These are phyloP conservation scores for Drosophila gunungcola DNA, from an alignment of 1,140 invertebrate species.

Conservation along the genomic window DNA sequence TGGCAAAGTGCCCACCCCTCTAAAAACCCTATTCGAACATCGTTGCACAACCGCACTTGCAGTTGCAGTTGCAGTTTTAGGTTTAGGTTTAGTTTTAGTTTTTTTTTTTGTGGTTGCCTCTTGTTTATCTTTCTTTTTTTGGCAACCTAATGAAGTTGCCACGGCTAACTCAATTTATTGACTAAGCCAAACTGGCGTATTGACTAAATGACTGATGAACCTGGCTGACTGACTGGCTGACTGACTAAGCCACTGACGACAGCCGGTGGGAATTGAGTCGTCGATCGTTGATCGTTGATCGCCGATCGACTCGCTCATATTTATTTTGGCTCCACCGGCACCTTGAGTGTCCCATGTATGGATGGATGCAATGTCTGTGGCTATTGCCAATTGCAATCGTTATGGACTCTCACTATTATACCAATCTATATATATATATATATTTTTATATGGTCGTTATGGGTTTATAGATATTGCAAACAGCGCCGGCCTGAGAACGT, in stretches of 20 bases:
- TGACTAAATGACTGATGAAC: constrained; percentile 68
- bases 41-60: constrained; percentile 54
- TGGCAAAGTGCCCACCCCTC: constrained; percentile 36
- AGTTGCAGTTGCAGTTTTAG: constrained; percentile 23
- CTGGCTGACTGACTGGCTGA: constrained; percentile 22
- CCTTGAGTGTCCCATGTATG: constrained; percentile 75
- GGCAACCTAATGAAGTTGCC: constrained; percentile 71
- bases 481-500: constrained; percentile 46
- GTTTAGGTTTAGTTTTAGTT: too few relatives aligned
- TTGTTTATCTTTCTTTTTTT: constrained; percentile 57
- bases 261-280: constrained; percentile 73
- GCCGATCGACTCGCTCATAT: constrained; percentile 47
- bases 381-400: constrained; percentile 37
- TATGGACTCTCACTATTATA: constrained; percentile 53
- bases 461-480: constrained; percentile 54
- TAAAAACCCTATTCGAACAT: constrained; percentile 42
- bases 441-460: constrained; percentile 61
- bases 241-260: constrained; percentile 35
- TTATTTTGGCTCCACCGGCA: constrained; percentile 61
- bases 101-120: background rate
- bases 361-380: constrained; percentile 37
- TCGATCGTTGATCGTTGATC: constrained; percentile 35
- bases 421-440: constrained; percentile 18
- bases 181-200: constrained; percentile 56
- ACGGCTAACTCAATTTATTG: constrained; percentile 74